Base-by-base conservation (phyloP, 1,140 invertebrate genomes). In the Lineus longissimus region DNA sequence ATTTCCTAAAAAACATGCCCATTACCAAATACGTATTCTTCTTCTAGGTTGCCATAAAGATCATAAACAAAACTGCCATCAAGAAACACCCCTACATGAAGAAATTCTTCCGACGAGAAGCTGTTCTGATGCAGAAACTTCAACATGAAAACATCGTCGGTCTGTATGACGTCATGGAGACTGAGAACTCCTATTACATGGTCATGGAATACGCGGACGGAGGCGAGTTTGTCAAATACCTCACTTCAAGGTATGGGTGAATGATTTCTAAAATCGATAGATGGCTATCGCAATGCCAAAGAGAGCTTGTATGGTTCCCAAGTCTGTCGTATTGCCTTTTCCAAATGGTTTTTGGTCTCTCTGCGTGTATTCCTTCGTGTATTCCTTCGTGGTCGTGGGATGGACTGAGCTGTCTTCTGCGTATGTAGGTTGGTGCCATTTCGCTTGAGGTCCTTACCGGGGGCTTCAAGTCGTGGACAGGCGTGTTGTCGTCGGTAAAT, bases 81-180 rank as follows among this genome's bases (percentile, higher is more conserved):
- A 30, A 74, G 9, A 63, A 75, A 51, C 64, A 71, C 7, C 75
- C 77, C 30, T 73, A 69, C 61, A 66, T 76, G 13, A 66, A 75
- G 61, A 72, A 70, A 47, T 68, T 73, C 64, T 71, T 79, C 19
- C 68, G 75, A 23, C 67, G 77, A 15, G 76, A 80, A 51, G 76
- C 76, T 4, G 61, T 71, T 25, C 63, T 80, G 61, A 55, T 78
- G 54, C 78, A 77, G 59, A 69, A 70, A 45, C 67, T 80, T 9
- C 59, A 73, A 11, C 79, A 81, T 58, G 76, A 72, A 1, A 73
- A 80, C 66, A 74, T 81, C 64, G 65, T 77, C 19, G 60, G 68
- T n/a, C 68, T 81, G 55, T 77, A 74, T 55, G 76, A 81, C 63
- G 73, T 79, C 40, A 75, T 81, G 75, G 78, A 80, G 59, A 81